phyloP scores from a whole-genome alignment of 2,888 invertebrate genomes.

The Pseudoips prasinana region DNA sequence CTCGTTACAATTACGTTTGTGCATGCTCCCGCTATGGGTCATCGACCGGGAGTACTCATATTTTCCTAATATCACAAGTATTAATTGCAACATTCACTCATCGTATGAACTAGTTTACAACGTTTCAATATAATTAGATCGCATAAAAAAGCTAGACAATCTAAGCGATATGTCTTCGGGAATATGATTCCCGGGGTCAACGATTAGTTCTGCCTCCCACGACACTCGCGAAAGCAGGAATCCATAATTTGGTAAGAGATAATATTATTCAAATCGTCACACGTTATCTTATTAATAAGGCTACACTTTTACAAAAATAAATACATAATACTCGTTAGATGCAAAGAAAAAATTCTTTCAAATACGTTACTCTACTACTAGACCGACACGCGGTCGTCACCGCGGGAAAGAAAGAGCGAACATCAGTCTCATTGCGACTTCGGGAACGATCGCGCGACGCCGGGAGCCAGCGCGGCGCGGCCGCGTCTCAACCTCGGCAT shows the following conservation, averaged over 20 bases:
- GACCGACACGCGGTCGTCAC: conserved; percentile 16
- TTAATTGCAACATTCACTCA: conserved; percentile 62
- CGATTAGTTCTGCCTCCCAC: conserved; percentile 23
- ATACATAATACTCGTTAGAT: conserved; percentile 58
- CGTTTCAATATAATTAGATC: conserved; percentile 33
- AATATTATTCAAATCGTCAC: conserved; percentile 42
- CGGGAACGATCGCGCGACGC: conserved; percentile 15
- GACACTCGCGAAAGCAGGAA: conserved; percentile 30
- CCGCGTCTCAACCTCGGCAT: conserved; percentile 31
- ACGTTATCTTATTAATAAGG: conserved; percentile 38
- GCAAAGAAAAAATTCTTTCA: conserved; percentile 49
- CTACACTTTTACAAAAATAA: conserved; percentile 64
- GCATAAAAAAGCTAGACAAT: conserved; percentile 56
- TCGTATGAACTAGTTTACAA: conserved; percentile 46
- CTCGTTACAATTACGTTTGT: conserved; percentile 67
- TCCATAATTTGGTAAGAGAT: conserved; percentile 32
- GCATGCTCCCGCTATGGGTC: conserved; percentile 44
- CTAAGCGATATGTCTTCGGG: conserved; percentile 59
- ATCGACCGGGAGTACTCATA: conserved; percentile 37
- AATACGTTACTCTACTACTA: conserved; percentile 20
- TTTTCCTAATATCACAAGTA: conserved; percentile 75
- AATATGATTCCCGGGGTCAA: conserved; percentile 39
- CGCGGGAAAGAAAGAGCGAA: conserved; percentile 33
- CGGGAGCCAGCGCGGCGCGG: conserved; percentile 9
- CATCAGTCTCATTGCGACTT: conserved; percentile 51